Evolutionary conservation across 2,888 invertebrate genomes (phyloP), one percentile per base, ranked within the genome.

Genomic region (Mactromeris polynyma): DNA sequence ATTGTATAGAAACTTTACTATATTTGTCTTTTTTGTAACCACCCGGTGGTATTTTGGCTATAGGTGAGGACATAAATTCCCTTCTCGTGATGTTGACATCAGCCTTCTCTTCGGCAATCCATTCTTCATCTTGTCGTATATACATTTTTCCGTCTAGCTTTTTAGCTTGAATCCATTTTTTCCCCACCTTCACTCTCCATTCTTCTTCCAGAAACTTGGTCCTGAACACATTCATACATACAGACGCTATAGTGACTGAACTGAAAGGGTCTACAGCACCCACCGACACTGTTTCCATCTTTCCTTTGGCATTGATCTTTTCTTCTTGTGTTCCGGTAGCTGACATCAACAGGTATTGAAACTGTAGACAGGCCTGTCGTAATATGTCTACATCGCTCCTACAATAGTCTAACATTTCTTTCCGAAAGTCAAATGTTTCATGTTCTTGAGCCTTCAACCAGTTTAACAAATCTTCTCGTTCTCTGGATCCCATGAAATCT

Each of bases 171-270:
- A 42, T 77, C 88, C 89, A 88, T 36, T 80, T 69, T 6, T 83
- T 46, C 19, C 79, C 58, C 9, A 91, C 17, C 78, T 90, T 87
- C 1, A 90, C 88, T 69, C 81, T 80, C 81, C 80, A 89, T 19
- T 89, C 85, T 79, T 90, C 92, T 85, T 86, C 64, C 21, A 90
- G 38, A 90, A 85, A 87, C 51, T 87, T 85, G 6, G 82, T 84
- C 84, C 73, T 90, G 46, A 51, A 92, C 0, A 90, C 46, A n/a
- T 81, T 83, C 83, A 86, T 86, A 69, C 92, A 92, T 1, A 90
- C 90, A 6, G 83, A 78, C 9, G 90, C 90, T 19, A 91, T 91
- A 3, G 88, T 91, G 0, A 89, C 82, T 14, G 79, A 69, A 64
- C 87, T 42, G 33, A 88, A 91, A n/a, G 83, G 89, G 64, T 90